These are phyloP conservation scores for Nipponacmea schrenckii DNA, from an alignment of 2,888 invertebrate genomes.

Conservation along the genomic window DNA sequence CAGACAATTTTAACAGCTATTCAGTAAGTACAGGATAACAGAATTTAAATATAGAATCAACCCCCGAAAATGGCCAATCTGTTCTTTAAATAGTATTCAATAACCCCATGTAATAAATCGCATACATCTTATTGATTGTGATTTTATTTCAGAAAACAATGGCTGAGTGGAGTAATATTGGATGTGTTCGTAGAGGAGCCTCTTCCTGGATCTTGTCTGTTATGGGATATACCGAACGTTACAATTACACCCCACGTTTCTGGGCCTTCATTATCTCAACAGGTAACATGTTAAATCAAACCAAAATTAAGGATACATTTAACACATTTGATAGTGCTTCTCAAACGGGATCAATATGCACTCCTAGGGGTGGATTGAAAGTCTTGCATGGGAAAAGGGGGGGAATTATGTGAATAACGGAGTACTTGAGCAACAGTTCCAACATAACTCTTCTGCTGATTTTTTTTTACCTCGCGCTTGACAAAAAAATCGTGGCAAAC, in stretches of 20 bases:
- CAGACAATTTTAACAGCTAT: conserved; percentile 71
- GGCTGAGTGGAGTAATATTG: conserved; percentile 72
- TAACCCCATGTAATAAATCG: no score
- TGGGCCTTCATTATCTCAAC: conserved; percentile 27
- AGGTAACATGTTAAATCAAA: conserved; percentile 21
- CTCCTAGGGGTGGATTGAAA: not conserved
- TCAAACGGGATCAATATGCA: no score
- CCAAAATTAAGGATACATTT: no score
- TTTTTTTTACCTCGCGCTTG: no score
- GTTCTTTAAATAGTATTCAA: not conserved
- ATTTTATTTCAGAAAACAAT: conserved; percentile 61
- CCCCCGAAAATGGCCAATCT: not conserved
- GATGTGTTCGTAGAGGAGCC: conserved; percentile 74
- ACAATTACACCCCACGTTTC: conserved; percentile 54
- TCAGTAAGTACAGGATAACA: conserved; percentile 51
- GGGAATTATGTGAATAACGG: no score
- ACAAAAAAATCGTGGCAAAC: no score
- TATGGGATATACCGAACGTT: conserved; percentile 72
- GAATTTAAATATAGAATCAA: not conserved
- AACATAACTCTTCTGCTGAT: not conserved
- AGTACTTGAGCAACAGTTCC: not conserved
- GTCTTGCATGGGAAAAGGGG: not conserved
- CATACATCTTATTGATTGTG: not conserved
- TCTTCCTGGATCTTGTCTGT: conserved; percentile 68
- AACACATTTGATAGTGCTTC: no score